Evolutionary conservation across 2,113 vertebrate species (phyloP).

Genomic region (Muntiacus muntjak): DNA sequence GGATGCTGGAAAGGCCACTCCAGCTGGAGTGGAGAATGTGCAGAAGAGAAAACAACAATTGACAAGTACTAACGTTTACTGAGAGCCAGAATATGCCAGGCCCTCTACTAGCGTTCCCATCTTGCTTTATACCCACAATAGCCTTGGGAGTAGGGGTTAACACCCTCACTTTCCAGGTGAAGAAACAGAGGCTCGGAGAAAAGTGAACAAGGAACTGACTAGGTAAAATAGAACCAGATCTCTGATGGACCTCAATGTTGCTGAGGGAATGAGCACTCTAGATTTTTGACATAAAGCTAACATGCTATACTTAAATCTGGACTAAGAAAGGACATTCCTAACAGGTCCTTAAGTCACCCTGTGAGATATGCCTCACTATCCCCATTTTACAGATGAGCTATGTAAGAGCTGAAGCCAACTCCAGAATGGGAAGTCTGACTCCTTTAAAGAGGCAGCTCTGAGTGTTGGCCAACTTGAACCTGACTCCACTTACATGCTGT

Average conservation of each 20-base stretch:
- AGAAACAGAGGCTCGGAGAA: background rate
- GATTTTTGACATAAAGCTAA: background rate
- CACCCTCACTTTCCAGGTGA: background rate
- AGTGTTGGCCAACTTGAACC: background rate
- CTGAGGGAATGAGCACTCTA: background rate
- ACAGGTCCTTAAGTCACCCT: background rate
- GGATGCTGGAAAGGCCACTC: background rate
- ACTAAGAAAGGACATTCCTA: background rate
- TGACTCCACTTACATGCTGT: background rate
- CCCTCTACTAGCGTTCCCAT: background rate
- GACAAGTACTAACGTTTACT: background rate
- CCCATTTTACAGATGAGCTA: background rate
- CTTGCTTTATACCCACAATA: background rate
- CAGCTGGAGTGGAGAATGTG: background rate
- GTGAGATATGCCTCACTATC: background rate
- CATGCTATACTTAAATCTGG: background rate
- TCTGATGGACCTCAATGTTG: background rate
- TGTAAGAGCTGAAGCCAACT: background rate
- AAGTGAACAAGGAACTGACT: background rate
- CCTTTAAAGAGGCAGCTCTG: background rate
- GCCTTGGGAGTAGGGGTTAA: background rate
- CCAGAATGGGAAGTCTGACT: background rate
- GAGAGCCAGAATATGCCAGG: background rate
- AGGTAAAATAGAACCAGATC: background rate
- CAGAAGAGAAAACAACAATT: background rate